Percentiles rank a stretch among this genome's conserved stretches.
Evolutionary conservation across 2,888 invertebrate genomes (phyloP).

Genomic region (Parochlus steinenii): DNA sequence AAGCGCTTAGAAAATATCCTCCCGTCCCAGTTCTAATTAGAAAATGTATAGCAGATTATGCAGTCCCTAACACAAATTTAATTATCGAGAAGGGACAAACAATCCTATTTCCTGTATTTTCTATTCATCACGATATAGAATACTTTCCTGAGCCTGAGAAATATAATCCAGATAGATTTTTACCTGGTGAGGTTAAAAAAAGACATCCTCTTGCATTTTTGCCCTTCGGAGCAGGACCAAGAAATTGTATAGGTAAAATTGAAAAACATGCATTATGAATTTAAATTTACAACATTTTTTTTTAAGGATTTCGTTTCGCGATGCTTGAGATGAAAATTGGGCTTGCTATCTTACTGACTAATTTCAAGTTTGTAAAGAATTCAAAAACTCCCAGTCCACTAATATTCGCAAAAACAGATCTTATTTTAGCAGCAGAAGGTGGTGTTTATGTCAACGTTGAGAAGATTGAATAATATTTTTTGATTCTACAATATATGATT

Average conservation of each 20-base stretch:
- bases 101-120: slow-evolving; percentile 1
- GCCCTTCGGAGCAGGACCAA: slow-evolving; percentile 7
- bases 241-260: slow-evolving; percentile 5
- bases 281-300: not conserved
- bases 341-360: slow-evolving; percentile 5
- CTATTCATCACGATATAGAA: slow-evolving; percentile 7
- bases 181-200: not conserved
- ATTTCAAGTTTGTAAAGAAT: slow-evolving; percentile 6
- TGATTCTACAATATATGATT: no score
- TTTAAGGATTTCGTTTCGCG: slow-evolving; percentile 3
- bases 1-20: slow-evolving; percentile 10
- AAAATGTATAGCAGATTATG: slow-evolving; percentile 3
- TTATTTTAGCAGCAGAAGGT: slow-evolving; percentile 5
- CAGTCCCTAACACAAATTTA: slow-evolving; percentile 1
- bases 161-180: slow-evolving; percentile 6
- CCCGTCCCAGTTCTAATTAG: slow-evolving; percentile 7
- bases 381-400: slow-evolving; percentile 8
- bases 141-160: slow-evolving; percentile 4
- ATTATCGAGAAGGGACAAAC: slow-evolving; percentile 3
- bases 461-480: slow-evolving; percentile 4
- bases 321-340: slow-evolving; percentile 9
- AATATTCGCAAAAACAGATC: slow-evolving; percentile 1
- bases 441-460: slow-evolving; percentile 7
- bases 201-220: slow-evolving; percentile 9
- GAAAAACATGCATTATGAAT: not conserved